phyloP scores from a whole-genome alignment of 2,797 vertebrate species.

The Falco novaeseelandiae region DNA sequence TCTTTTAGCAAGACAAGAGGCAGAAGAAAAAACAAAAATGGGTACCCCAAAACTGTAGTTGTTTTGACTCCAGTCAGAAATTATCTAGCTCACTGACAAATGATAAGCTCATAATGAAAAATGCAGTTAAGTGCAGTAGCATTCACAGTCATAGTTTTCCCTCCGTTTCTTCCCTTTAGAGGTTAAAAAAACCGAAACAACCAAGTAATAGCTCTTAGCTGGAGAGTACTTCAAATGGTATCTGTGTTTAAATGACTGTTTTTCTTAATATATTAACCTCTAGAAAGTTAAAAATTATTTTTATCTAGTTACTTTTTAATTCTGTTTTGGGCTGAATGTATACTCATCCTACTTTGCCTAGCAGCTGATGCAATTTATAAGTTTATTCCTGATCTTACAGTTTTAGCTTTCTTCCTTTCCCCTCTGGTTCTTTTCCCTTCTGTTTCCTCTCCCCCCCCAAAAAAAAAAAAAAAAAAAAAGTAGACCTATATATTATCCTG shows the following conservation, averaged over 20 bases:
- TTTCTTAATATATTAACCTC: constrained; percentile 4
- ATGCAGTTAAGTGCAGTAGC: neutral
- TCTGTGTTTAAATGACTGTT: neutral
- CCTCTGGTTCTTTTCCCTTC: neutral
- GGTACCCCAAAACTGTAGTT: neutral
- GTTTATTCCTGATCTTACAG: neutral
- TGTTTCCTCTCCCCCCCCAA: neutral
- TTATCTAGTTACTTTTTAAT: constrained; percentile 19
- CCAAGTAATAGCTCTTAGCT: neutral
- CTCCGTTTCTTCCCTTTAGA: neutral
- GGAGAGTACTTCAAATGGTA: constrained; percentile 23
- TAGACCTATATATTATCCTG: neutral
- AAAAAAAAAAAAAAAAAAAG: neutral
- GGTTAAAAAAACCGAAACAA: neutral
- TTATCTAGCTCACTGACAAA: neutral
- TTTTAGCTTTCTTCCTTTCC: neutral
- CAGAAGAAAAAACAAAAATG: neutral
- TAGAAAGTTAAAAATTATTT: constrained; percentile 28
- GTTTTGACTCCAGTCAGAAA: neutral
- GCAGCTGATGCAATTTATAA: constrained; percentile 7
- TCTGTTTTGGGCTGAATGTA: neutral
- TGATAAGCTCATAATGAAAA: neutral
- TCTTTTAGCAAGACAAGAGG: neutral
- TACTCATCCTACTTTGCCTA: neutral
- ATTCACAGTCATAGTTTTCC: neutral